These are phyloP conservation scores for Macrocentrus cingulum DNA, from an alignment of 1,140 invertebrate species.

Conservation along the genomic window DNA sequence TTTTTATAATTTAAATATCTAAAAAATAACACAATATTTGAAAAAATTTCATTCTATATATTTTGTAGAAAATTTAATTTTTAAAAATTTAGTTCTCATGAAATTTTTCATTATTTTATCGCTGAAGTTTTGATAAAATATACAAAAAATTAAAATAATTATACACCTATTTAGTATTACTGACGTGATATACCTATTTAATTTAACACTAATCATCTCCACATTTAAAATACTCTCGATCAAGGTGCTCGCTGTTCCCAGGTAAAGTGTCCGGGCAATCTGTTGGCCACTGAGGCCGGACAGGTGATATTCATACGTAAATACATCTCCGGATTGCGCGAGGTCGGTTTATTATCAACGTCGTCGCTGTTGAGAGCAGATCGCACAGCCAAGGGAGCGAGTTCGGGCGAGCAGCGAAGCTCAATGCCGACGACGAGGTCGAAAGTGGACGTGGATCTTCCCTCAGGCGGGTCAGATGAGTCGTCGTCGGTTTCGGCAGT, in stretches of 20 bases:
- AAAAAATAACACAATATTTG: too few species aligned
- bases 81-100: too few species aligned
- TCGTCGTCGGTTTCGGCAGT: slow-evolving; percentile 22
- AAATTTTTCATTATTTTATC: too few species aligned
- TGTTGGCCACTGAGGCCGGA: slow-evolving; percentile 41
- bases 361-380: slow-evolving; percentile 38
- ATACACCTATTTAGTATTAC: too few species aligned
- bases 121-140: too few species aligned
- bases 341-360: slow-evolving; percentile 31
- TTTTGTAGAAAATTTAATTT: too few species aligned
- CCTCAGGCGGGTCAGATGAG: slow-evolving; percentile 25
- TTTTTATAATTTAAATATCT: too few species aligned
- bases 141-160: too few species aligned
- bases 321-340: slow-evolving; percentile 39
- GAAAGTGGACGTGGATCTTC: slow-evolving; percentile 31
- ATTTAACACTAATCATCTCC: slow-evolving; percentile 9
- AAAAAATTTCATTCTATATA: too few species aligned
- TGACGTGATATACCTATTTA: too few species aligned
- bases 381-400: slow-evolving; percentile 45
- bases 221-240: too few species aligned
- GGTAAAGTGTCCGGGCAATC: slow-evolving; percentile 44
- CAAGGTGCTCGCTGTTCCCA: slow-evolving; percentile 42
- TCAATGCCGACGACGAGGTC: slow-evolving; percentile 44
- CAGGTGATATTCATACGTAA: slow-evolving; percentile 43
- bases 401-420: slow-evolving; percentile 48